These are phyloP conservation scores for Serilophus lunatus DNA, from an alignment of 2,113 vertebrate genomes.

Conservation along the genomic window DNA sequence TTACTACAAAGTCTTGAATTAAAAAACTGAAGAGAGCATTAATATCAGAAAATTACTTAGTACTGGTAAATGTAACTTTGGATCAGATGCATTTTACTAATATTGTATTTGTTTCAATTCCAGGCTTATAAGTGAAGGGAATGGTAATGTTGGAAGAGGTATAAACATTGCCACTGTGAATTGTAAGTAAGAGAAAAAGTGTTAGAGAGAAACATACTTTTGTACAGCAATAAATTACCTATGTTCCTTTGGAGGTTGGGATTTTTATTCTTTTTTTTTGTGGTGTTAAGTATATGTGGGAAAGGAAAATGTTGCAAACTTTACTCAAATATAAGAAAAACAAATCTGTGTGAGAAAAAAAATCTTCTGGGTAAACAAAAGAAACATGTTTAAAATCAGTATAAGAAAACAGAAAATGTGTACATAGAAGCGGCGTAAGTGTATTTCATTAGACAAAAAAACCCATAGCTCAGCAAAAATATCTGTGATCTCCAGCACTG, in stretches of 20 bases:
- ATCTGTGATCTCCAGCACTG: background rate
- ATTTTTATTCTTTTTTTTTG: background rate
- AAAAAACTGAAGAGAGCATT: background rate
- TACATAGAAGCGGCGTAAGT: background rate
- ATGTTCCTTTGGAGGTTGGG: background rate
- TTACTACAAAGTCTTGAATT: background rate
- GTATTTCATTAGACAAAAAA: background rate
- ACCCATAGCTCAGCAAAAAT: background rate
- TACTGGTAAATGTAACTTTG: background rate
- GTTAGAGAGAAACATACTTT: background rate
- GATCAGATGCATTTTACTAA: background rate
- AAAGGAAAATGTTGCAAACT: background rate
- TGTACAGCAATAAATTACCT: background rate
- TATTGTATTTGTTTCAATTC: conserved; percentile 5
- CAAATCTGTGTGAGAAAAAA: background rate
- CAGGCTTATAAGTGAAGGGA: conserved; percentile 67
- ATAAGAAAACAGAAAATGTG: background rate
- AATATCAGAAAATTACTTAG: background rate
- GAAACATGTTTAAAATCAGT: background rate
- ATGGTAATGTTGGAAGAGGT: conserved; percentile 59
- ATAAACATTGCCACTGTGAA: conserved; percentile 75
- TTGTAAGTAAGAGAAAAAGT: conserved; percentile 63
- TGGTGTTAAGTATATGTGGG: background rate
- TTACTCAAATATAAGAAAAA: background rate
- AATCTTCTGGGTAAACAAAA: background rate